Evolutionary conservation across 2,888 invertebrate genomes (phyloP), one percentile per base, ranked within the genome.

Genomic region (Argyresthia albistria): DNA sequence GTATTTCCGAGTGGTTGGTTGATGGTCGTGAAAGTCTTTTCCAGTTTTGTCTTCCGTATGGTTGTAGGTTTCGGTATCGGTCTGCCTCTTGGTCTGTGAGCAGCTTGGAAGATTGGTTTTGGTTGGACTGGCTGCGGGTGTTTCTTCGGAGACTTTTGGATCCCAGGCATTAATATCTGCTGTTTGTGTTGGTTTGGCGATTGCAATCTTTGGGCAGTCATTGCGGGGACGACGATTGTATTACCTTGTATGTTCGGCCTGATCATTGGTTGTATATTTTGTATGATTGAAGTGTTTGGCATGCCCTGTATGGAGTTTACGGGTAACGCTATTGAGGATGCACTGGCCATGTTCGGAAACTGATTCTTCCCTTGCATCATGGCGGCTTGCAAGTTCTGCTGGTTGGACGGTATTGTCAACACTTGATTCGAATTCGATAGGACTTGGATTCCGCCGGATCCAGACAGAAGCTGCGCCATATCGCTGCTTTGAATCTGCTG

Each of bases 221-320:
- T 83, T 46, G 86, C 76, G 7, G 87, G 86, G 15, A 87, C 74
- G 39, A 88, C 78, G 48, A 87, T 87, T 7, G 88, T 83, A 60
- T 83, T 87, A 1, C 82, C 80, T 63, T 86, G 87, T 43, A 88
- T 66, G 59, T 84, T 82, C 8, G 86, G 82, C 43, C 88, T 69
- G 42, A 88, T 87, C 84, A 88, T 88, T 4, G 88, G 84, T 58
- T 88, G 88, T 53, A 88, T 86, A 56, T 88, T 88, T 63, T 86
- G 86, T 57, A 87, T 84, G 39, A 87, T 81, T 7, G 87, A 82
- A 35, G 80, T 69, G 56, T 78, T 73, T 11, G 80, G 78, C 80
- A 88, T 82, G 53, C 84, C 86, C 61, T 87, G 87, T 58, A 88
- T 73, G 1, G 88, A 87, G 58, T 84, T 88, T 0, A 88, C 82